Evolutionary conservation across 37 sponge, comb jelly and placozoan species (phyloP), one percentile per base, ranked within the genome.

Genomic region (Beroe ovata): DNA sequence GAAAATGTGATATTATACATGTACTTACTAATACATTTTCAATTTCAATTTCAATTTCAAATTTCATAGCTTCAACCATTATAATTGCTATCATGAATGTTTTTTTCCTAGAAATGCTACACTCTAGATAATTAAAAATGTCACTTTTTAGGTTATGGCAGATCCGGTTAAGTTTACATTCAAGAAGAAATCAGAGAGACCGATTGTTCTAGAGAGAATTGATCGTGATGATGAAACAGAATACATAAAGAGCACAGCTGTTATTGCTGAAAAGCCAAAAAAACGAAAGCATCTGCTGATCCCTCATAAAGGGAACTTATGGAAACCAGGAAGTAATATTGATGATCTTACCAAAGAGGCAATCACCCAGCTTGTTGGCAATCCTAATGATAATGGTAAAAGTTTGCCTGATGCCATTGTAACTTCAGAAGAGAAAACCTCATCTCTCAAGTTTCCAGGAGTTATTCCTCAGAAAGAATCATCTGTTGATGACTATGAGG

Each of bases 401-500:
- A 23, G 21, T 33, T 33, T 11, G 23, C 25, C 21, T 1, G 41
- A 42, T 42, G 14, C 25, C 20, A 77, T 77, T 22, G 47, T n/a
- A 23, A 36, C 0, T 6, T n/a, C 42, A 8, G 21, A 37, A 23
- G 33, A 77, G 18, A 40, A 14, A 39, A 29, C 18, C 11, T 42
- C 54, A 11, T 77, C 84, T n/a, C 84, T 77, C 4, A 77, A 77
- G 22, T 77, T 77, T 40, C 84, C 84, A 42, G 84, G 84, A 42
- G 47, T 77, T 39, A 20, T 42, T 14, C 84, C 84, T 28, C 84
- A 77, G 28, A 36, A 42, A 28, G 84, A 77, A 37, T 77, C 84
- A 25, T 93, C 92, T 25, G 23, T 90, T 33, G 93, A 92, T 47
- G 99, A 98, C 25, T 98, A 98, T 89, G 92, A 93, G 0, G 81